Evolutionary conservation across 2,888 invertebrate genomes (phyloP).

Genomic region (Vanessa cardui): DNA sequence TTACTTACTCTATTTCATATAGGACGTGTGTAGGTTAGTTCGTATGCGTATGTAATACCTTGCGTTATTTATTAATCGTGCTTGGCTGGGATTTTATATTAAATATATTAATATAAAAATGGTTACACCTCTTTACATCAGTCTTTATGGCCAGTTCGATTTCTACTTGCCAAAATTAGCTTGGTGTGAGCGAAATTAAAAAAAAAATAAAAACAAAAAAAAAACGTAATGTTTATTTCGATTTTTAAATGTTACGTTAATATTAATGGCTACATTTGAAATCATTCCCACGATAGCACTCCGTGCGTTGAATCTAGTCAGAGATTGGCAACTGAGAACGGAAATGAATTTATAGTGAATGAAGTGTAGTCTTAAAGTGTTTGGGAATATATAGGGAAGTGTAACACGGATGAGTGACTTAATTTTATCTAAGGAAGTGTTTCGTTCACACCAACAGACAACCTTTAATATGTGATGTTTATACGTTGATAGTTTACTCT

Average conservation of each 20-base stretch:
- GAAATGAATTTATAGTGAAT: constrained; percentile 18
- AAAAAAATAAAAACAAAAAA: constrained; percentile 2
- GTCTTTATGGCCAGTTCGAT: constrained; percentile 45
- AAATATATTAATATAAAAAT: constrained; percentile 36
- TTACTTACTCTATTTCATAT: constrained; percentile 47
- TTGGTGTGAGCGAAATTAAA: constrained; percentile 65
- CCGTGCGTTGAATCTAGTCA: constrained; percentile 29
- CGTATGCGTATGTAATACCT: constrained; percentile 49
- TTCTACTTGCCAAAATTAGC: constrained; percentile 67
- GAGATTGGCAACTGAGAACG: constrained; percentile 23
- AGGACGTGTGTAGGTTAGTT: constrained; percentile 65
- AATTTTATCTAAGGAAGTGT: constrained; percentile 5
- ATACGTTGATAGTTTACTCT: constrained; percentile 67
- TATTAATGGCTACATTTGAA: constrained; percentile 1
- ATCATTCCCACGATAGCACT: constrained; percentile 15
- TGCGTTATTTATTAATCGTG: constrained; percentile 59
- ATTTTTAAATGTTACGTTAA: neutral
- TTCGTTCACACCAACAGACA: constrained; percentile 65
- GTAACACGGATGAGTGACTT: constrained; percentile 8
- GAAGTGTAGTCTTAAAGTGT: constrained; percentile 19
- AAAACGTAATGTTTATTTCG: neutral
- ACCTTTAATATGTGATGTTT: constrained; percentile 70
- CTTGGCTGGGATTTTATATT: constrained; percentile 59
- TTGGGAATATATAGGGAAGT: neutral
- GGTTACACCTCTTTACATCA: constrained; percentile 32